These are phyloP conservation scores for Baronia brevicornis DNA, from an alignment of 2,888 invertebrate species.

Conservation along the genomic window DNA sequence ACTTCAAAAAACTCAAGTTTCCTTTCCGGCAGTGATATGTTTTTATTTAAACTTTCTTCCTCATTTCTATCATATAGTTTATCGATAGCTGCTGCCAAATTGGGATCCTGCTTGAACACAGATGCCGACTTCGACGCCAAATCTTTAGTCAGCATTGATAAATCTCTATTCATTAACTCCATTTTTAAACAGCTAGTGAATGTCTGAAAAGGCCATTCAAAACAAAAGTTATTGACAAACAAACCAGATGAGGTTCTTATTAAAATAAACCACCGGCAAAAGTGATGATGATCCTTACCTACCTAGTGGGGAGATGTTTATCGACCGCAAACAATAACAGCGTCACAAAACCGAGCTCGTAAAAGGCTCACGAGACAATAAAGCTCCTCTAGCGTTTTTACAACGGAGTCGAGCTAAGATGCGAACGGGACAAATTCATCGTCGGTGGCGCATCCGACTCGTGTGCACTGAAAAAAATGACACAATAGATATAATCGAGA, in stretches of 20 bases:
- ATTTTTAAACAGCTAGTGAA: conserved; percentile 26
- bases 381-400: conserved; percentile 68
- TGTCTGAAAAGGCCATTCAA: conserved; percentile 38
- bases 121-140: conserved; percentile 32
- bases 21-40: conserved; percentile 43
- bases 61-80: conserved; percentile 37
- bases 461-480: conserved; percentile 65
- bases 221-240: conserved; percentile 58
- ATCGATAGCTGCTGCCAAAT: conserved; percentile 53
- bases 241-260: conserved; percentile 49
- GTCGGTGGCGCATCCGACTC: conserved; percentile 73
- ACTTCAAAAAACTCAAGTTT: conserved; percentile 56
- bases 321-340: conserved; percentile 75
- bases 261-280: conserved; percentile 59
- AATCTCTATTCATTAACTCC: conserved; percentile 56
- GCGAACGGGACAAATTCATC: conserved; percentile 67
- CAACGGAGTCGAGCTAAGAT: conserved; percentile 62
- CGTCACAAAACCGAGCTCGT: conserved; percentile 70
- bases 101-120: conserved; percentile 52
- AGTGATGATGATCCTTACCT: conserved; percentile 71
- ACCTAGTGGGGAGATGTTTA: conserved; percentile 73
- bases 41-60: conserved; percentile 13
- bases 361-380: conserved; percentile 71
- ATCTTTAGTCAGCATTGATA: conserved; percentile 39
- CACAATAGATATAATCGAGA: conserved; percentile 74